These are phyloP conservation scores for Herpetotheres cachinnans DNA, from an alignment of 2,113 vertebrate genomes.

Conservation along the genomic window DNA sequence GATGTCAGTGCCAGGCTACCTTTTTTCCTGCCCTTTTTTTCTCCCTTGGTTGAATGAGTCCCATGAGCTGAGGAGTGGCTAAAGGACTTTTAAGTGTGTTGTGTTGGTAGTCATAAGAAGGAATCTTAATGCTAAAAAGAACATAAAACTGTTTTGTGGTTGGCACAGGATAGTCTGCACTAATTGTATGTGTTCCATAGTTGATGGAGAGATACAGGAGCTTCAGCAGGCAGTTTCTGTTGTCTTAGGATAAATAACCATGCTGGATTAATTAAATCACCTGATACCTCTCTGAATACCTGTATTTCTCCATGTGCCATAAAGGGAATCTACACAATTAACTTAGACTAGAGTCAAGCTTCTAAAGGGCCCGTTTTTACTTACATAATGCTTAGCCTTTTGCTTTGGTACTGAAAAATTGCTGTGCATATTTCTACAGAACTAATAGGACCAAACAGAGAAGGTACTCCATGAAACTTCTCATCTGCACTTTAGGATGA, in stretches of 20 bases:
- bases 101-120: neutral
- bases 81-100: neutral
- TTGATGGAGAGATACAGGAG: neutral
- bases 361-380: neutral
- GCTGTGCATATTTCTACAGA: neutral
- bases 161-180: neutral
- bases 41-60: neutral
- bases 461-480: neutral
- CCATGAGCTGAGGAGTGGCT: neutral
- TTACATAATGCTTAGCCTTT: neutral
- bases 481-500: neutral
- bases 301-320: neutral
- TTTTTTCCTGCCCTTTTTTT: neutral
- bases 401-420: neutral
- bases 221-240: neutral
- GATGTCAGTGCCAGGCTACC: neutral
- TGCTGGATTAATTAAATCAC: neutral
- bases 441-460: neutral
- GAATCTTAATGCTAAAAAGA: neutral
- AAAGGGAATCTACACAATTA: neutral
- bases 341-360: neutral
- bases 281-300: neutral
- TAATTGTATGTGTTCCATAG: neutral
- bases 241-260: neutral
- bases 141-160: neutral